These are phyloP conservation scores for Melipona bicolor DNA, from an alignment of 2,888 invertebrate species.

Conservation along the genomic window DNA sequence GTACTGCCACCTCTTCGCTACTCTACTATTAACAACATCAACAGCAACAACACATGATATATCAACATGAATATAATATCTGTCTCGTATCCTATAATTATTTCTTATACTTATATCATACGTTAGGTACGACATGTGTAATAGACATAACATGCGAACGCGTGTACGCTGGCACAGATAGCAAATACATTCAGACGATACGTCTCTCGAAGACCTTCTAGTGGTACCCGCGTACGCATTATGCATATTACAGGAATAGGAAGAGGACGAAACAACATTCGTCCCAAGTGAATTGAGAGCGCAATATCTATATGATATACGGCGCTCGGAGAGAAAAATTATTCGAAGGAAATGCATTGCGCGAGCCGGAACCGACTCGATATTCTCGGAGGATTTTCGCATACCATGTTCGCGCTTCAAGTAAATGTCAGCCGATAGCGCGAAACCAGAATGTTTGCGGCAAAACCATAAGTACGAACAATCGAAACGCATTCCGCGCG, in stretches of 20 bases:
- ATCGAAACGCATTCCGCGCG: not conserved
- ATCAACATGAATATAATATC: constrained; percentile 78
- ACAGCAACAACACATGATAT: constrained; percentile 84
- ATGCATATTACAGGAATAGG: constrained; percentile 51
- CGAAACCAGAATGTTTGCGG: not conserved
- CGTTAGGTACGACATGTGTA: constrained; percentile 55
- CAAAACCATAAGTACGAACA: constrained; percentile 16
- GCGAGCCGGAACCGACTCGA: constrained; percentile 5
- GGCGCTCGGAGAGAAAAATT: constrained; percentile 19
- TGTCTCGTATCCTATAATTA: constrained; percentile 60
- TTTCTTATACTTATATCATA: constrained; percentile 59
- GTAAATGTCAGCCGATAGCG: constrained; percentile 1
- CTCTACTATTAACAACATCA: constrained; percentile 82
- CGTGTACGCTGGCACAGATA: constrained; percentile 18
- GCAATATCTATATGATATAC: not conserved
- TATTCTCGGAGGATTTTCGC: constrained; percentile 9
- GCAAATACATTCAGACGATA: constrained; percentile 1
- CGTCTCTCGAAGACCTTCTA: not conserved
- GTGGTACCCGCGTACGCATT: not conserved
- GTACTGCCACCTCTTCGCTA: constrained; percentile 64
- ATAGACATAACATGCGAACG: constrained; percentile 32
- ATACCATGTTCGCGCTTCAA: not conserved
- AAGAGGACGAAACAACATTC: constrained; percentile 48
- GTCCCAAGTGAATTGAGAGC: constrained; percentile 49
- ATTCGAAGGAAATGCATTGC: constrained; percentile 24